Evolutionary conservation across 2,888 invertebrate genomes (phyloP), one percentile per base, ranked within the genome.

Genomic region (Steromphala cineraria): DNA sequence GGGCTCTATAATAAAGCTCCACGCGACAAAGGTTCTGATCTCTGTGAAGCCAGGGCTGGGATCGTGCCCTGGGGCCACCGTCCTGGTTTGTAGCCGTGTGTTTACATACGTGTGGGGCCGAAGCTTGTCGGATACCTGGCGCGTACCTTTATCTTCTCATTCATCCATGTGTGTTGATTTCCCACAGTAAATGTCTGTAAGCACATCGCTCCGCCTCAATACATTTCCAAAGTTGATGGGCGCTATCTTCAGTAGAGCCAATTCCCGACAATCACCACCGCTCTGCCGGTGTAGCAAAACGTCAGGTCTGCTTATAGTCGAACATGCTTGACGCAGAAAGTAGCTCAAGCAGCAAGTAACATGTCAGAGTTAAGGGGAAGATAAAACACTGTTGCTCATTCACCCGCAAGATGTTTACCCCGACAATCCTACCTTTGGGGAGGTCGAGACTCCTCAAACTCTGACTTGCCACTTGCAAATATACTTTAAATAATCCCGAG

Each of bases 101-200:
- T 71, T 71, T 71, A 71, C 71, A 71, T 36, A 71, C 55, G 31
- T 24, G 76, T 76, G 76, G 53, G 76, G 76, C 55, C 76, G 53
- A 8, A 15, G 24, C 55, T 55, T 55, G 55, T 55, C 55, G 53
- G 53, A 28, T 24, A 53, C 53, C 76, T 76, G 53, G 28, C 53
- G 53, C n/a, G 55, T 53, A 55, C 76, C 55, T 76, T 76, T 76
- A 76, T 76, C 19, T 53, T n/a, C 31, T 28, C 55, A 76, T 28
- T 76, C 76, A 76, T 13, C 55, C 24, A 53, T 15, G 28, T 53
- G 19, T 76, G 55, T 55, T 19, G 55, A 55, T 76, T 76, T 53
- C 55, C 71, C 36, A 56, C 71, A 31, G 31, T 71, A 36, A 71
- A 71, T 71, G 71, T 36, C 36, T 36, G 71, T 71, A 36, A 71